These are phyloP conservation scores for Gopherus evgoodei DNA, from an alignment of 2,113 vertebrate genomes.

Conservation along the genomic window DNA sequence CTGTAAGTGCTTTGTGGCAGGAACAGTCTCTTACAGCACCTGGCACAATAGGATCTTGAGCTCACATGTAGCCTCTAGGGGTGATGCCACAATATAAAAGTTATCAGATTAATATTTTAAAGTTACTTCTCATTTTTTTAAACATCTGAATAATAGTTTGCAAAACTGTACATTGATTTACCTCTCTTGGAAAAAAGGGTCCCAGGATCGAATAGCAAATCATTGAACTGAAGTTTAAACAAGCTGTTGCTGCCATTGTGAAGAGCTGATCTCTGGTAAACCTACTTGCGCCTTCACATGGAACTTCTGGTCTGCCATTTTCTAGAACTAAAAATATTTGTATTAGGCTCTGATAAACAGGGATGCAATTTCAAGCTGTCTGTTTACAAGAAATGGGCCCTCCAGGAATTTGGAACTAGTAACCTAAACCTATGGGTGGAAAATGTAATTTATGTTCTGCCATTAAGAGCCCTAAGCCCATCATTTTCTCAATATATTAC, in stretches of 20 bases:
- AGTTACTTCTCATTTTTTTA: not conserved
- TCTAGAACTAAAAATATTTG: constrained; percentile 48
- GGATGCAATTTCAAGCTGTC: not conserved
- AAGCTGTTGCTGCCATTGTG: constrained; percentile 85
- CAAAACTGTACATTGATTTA: constrained; percentile 65
- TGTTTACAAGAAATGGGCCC: rapidly evolving
- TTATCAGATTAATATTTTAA: not conserved
- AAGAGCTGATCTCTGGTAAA: constrained; percentile 85
- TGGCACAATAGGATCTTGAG: not conserved
- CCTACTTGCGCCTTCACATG: not conserved
- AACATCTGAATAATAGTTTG: not conserved
- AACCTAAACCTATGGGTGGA: rapidly evolving
- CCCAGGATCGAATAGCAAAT: constrained; percentile 94
- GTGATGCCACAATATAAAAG: not conserved
- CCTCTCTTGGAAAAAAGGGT: constrained; percentile 95
- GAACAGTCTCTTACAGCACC: not conserved
- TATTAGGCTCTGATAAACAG: not conserved
- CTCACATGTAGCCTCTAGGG: not conserved
- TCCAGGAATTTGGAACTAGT: rapidly evolving
- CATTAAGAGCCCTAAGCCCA: rapidly evolving
- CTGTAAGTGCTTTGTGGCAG: too few species aligned
- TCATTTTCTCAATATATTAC: rapidly evolving
- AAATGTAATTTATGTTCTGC: rapidly evolving
- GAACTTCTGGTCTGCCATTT: constrained; percentile 9
- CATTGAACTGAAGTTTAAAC: constrained; percentile 94